phyloP scores from a whole-genome alignment of 2,797 vertebrate genomes.

The Carduelis carduelis region DNA sequence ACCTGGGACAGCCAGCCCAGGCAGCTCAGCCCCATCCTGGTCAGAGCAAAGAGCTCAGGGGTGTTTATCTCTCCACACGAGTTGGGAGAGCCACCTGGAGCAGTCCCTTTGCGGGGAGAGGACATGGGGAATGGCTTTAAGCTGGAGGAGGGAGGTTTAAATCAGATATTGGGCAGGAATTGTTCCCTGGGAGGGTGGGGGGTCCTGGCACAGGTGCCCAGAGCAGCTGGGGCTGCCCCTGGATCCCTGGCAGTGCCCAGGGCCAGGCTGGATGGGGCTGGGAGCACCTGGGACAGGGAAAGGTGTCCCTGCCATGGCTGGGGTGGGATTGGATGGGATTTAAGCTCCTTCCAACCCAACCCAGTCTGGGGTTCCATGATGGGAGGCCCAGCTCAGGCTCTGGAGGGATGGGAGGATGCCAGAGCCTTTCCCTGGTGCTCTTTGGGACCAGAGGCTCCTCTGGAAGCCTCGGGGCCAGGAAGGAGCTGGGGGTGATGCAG shows the following conservation, averaged over 20 bases:
- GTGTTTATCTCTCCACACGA: neutral
- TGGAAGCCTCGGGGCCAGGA: neutral
- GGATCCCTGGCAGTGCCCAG: neutral
- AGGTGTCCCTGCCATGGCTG: neutral
- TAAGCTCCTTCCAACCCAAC: neutral
- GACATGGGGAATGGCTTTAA: neutral
- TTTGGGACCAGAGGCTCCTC: neutral
- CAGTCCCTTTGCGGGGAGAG: neutral
- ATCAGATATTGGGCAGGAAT: neutral
- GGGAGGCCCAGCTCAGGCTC: neutral
- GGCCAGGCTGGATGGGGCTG: neutral
- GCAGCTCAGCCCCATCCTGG: neutral
- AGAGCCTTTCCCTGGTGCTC: neutral
- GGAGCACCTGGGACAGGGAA: neutral
- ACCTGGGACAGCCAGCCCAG: neutral
- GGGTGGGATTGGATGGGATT: accelerated
- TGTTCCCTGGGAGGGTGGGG: accelerated
- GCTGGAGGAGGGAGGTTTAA: neutral
- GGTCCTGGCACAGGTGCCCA: neutral
- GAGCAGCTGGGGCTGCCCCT: neutral
- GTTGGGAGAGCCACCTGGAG: accelerated
- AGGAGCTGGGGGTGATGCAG: accelerated
- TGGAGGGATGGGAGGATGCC: neutral
- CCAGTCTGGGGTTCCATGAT: accelerated
- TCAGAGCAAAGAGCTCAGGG: neutral